Base-by-base conservation (phyloP, 1,140 invertebrate species). In the Ptiloglossa arizonensis region DNA sequence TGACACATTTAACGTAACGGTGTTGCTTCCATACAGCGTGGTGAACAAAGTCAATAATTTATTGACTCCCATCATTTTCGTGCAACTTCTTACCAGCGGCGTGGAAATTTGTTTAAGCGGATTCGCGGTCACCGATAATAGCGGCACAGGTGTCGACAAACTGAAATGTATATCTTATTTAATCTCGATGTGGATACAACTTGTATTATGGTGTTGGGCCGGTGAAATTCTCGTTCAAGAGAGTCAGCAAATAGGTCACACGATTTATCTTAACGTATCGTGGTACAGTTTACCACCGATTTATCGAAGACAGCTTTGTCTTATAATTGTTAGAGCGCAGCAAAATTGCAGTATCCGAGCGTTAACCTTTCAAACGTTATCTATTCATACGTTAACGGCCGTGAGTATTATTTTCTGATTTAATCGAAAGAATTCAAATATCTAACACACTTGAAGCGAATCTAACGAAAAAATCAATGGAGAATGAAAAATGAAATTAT, bases 51-150 rank as follows among this genome's bases (percentile, higher is more conserved):
- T 80, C 15, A 79, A 83, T 32, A 54, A 57, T 44, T 54, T 86
- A 13, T 50, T 87, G 24, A 78, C 64, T n/a, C 85, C 85, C 5
- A 70, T 87, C 9, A 80, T 83, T 32, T 83, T 86, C 27, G 8
- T 85, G 2, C 80, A 86, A 67, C 41, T 87, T 35, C 32, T 86
- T 1, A 81, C 74, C 5, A 82, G 76, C 50, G 79, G 82, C 5
- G 9, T 87, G 11, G 81, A 75, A 50, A 71, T 87, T 50, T 87
- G 85, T 62, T 68, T 86, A 22, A 76, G 70, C 24, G 82, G 82
- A 32, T 86, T 77, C 41, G 76, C 80, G 0, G 3, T 86, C 1
- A 57, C 70, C 4, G 59, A 35, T 15, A 69, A 56, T 24, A 69
- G 50, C 22, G 72, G 19, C 2, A 29, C 82, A 29, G 54, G 29